phyloP scores from a whole-genome alignment of 2,888 invertebrate genomes.

The Emmelina monodactyla region DNA sequence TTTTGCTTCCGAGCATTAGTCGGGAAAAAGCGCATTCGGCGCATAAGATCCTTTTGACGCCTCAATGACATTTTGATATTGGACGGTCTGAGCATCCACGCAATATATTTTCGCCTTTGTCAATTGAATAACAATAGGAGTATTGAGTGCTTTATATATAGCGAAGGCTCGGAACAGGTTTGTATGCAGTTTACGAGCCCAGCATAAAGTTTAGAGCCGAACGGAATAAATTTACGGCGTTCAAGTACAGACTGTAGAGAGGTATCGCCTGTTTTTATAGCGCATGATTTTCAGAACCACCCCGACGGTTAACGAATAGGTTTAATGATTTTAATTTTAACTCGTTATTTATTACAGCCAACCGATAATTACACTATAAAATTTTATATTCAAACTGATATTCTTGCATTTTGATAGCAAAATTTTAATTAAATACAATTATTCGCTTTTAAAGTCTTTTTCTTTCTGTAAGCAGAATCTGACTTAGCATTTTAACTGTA shows the following conservation, averaged over 20 bases:
- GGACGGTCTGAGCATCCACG: neutral
- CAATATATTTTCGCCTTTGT: neutral
- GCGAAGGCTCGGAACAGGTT: slow-evolving; percentile 18
- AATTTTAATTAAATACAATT: too few relatives aligned
- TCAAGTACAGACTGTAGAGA: slow-evolving; percentile 24
- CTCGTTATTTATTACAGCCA: too few relatives aligned
- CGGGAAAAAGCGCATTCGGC: slow-evolving; percentile 33
- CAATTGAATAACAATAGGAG: slow-evolving; percentile 10
- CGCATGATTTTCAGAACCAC: slow-evolving; percentile 15
- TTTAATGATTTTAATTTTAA: too few relatives aligned
- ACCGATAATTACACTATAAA: too few relatives aligned
- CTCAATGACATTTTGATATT: slow-evolving; percentile 1
- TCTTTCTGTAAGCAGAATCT: too few relatives aligned
- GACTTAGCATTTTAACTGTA: neutral
- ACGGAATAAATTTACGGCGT: slow-evolving; percentile 26
- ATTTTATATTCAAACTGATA: too few relatives aligned
- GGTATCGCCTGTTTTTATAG: slow-evolving; percentile 18
- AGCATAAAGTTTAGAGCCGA: slow-evolving; percentile 32
- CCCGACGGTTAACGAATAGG: too few relatives aligned
- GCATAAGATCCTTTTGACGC: slow-evolving; percentile 12
- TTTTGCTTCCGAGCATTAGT: slow-evolving; percentile 48
- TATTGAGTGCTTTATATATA: slow-evolving; percentile 25
- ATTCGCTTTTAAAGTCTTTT: too few relatives aligned
- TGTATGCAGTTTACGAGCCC: slow-evolving; percentile 32
- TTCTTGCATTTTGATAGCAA: too few relatives aligned